These are phyloP conservation scores for Cataglyphis rosenhaueri DNA, from an alignment of 2,888 invertebrate species.

Conservation along the genomic window DNA sequence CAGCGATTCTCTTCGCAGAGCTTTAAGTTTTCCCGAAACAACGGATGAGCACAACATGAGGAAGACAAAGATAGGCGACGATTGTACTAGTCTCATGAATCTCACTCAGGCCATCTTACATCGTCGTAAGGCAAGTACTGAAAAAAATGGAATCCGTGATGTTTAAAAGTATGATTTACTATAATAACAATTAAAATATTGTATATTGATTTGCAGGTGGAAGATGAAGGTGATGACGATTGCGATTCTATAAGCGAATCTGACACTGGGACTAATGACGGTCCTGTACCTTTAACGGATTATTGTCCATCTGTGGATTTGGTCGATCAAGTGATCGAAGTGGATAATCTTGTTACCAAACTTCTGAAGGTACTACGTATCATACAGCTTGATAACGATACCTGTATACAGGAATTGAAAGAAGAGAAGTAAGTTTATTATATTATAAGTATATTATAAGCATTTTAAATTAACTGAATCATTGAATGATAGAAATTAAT, in stretches of 20 bases:
- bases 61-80: slow-evolving; percentile 84
- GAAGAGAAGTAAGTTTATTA: slow-evolving; percentile 87
- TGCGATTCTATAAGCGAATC: slow-evolving; percentile 85
- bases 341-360: slow-evolving; percentile 91
- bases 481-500: neutral
- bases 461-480: neutral
- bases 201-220: slow-evolving; percentile 72
- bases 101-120: slow-evolving; percentile 92
- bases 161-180: neutral
- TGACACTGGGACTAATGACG: slow-evolving; percentile 85
- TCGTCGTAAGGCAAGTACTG: slow-evolving; percentile 87
- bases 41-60: slow-evolving; percentile 78
- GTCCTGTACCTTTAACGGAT: slow-evolving; percentile 85
- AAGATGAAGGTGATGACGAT: slow-evolving; percentile 83
- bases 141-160: neutral
- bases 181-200: neutral
- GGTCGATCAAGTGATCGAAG: slow-evolving; percentile 91
- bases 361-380: slow-evolving; percentile 91
- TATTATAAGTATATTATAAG: neutral
- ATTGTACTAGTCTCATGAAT: slow-evolving; percentile 90
- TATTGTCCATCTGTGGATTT: slow-evolving; percentile 88
- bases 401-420: slow-evolving; percentile 89
- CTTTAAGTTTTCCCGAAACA: slow-evolving; percentile 82
- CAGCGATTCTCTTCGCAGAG: slow-evolving; percentile 85
- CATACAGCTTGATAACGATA: slow-evolving; percentile 90